Conservation (phyloP, 2,888 invertebrate species). For the Chamaedrilus cognettii region DNA sequence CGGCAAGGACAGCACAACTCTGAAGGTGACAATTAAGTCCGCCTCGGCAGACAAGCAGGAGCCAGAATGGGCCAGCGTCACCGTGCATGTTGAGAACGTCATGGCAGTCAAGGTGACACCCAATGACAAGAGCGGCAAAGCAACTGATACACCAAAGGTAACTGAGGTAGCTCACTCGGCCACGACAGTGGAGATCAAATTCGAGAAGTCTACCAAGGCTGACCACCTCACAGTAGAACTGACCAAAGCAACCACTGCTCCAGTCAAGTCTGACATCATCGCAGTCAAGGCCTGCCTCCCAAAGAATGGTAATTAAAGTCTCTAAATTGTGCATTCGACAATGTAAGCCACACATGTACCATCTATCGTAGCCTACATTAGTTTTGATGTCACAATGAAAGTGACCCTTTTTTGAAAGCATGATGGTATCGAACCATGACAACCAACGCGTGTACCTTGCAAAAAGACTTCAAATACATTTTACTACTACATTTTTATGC, state of each 20-base stretch:
- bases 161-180: neutral
- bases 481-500: no score
- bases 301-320: no score
- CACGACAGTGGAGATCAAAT: neutral
- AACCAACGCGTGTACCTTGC: no score
- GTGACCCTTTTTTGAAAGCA: no score
- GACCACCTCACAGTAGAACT: neutral
- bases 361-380: no score
- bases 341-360: no score
- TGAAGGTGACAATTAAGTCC: neutral
- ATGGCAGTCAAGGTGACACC: neutral
- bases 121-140: neutral
- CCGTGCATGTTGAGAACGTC: neutral
- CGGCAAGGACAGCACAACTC: constrained; percentile 1
- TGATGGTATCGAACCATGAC: no score
- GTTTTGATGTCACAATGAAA: no score
- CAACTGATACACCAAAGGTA: neutral
- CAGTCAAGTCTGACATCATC: neutral
- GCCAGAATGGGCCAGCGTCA: neutral
- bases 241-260: neutral
- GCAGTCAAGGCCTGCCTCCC: neutral
- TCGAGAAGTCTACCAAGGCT: neutral
- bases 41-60: neutral
- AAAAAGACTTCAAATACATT: no score
- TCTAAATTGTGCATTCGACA: no score